Evolutionary conservation across 2,888 invertebrate species (phyloP).

Genomic region (Pollenia amentaria): DNA sequence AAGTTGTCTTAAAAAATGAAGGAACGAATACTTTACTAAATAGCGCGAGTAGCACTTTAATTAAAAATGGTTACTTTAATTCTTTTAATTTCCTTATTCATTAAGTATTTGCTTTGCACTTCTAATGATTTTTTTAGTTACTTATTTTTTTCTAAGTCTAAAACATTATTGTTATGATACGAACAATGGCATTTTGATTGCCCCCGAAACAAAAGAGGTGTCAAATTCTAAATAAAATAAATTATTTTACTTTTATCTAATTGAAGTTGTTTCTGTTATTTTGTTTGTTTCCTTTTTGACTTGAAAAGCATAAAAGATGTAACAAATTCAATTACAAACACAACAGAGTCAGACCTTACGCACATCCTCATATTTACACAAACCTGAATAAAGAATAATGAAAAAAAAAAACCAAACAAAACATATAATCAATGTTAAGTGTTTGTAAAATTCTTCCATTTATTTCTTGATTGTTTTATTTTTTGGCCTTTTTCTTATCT

Average conservation of each 20-base stretch:
- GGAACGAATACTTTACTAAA: too few relatives aligned
- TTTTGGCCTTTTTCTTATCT: background rate
- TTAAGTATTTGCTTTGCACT: too few relatives aligned
- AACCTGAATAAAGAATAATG: background rate
- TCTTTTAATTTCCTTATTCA: too few relatives aligned
- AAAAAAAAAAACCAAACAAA: conserved; percentile 26
- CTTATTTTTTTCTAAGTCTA: too few relatives aligned
- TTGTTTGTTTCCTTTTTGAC: background rate
- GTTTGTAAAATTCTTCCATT: background rate
- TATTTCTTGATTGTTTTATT: background rate
- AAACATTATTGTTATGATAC: background rate
- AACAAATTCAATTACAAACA: conserved; percentile 26
- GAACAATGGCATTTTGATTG: background rate
- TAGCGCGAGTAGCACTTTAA: too few relatives aligned
- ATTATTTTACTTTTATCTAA: conserved; percentile 16
- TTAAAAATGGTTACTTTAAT: too few relatives aligned
- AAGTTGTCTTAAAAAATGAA: too few relatives aligned
- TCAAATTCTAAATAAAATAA: conserved; percentile 10
- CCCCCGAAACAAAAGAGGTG: background rate
- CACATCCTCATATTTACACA: too few relatives aligned
- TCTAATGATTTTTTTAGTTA: too few relatives aligned
- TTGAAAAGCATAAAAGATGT: conserved; percentile 15
- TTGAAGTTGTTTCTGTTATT: background rate
- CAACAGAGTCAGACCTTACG: background rate
- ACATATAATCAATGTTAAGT: conserved; percentile 8